A percentile compares a stretch with the other conserved stretches of the same genome.
phyloP scores from a whole-genome alignment of 2,113 vertebrate genomes.

The Illadopsis cleaveri region DNA sequence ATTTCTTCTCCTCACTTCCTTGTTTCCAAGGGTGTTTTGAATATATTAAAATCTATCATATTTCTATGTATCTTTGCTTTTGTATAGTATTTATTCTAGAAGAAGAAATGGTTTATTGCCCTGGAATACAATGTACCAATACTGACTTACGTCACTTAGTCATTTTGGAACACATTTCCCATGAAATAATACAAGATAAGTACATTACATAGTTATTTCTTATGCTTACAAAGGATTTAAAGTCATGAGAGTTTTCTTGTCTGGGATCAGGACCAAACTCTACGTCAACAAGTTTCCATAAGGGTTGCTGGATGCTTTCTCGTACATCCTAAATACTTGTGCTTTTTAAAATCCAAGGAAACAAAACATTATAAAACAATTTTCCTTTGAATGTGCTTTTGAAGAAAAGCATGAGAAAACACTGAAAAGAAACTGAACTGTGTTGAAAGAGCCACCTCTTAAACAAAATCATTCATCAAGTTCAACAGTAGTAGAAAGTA shows the following conservation, averaged over 20 bases:
- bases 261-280: conserved; percentile 11
- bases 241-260: conserved; percentile 9
- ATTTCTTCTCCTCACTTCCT: neutral
- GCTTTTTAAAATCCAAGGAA: conserved; percentile 17
- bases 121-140: conserved; percentile 13
- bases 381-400: conserved; percentile 28
- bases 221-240: neutral
- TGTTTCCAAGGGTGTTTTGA: neutral
- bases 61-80: neutral
- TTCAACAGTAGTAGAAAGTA: conserved; percentile 61
- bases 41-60: neutral
- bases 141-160: neutral
- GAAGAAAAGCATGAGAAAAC: conserved; percentile 32
- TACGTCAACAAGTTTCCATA: conserved; percentile 17
- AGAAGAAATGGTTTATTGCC: neutral
- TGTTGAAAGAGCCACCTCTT: conserved; percentile 31
- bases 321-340: neutral
- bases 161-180: neutral
- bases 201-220: neutral
- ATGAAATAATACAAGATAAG: conserved; percentile 31
- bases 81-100: neutral
- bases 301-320: neutral
- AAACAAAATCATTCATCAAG: conserved; percentile 39
- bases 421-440: conserved; percentile 14
- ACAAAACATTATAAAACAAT: conserved; percentile 35